Base-by-base conservation (phyloP, 2,113 vertebrate species). In the Platichthys stellatus region DNA sequence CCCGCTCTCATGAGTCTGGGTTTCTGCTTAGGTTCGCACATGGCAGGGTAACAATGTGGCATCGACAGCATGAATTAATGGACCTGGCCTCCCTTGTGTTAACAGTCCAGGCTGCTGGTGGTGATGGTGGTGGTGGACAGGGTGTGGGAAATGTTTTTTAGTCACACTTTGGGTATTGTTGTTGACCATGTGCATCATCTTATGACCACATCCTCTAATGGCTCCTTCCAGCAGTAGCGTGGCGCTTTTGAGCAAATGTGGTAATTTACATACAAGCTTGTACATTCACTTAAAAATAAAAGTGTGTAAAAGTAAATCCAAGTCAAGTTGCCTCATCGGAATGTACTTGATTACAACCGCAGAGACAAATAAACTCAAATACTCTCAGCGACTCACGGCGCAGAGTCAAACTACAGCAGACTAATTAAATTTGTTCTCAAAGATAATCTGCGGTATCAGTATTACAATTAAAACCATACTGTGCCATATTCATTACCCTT, bases 391-490 rank as follows among this genome's bases (percentile, higher is more conserved):
- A 64, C 58, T 59, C 47, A 23, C 71, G 26, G 57, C 62, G 35
- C 35, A 38, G 35, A 38, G 64, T 73, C 70, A 76, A 65, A 69
- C 59, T 80, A 86, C 79, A 88, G 73, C 65, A 79, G 57, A 28
- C 63, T 88, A 80, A 90, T 80, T 80, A 43, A 74, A 85, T 83
- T 65, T 82, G 65, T 67, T 80, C 72, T 80, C 69, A 31, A 54
- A 76, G 62, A 87, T 83, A 76, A 84, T 78, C 62, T 61, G 60
- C 45, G 56, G 35, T 12, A 66, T 77, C 73, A 63, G 63, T 71
- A 64, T n/a, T 73, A 73, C 77, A 80, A 81, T 88, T 78, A 73
- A 84, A 82, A 67, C 57, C 75, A 76, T 53, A 86, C 72, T 83
- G 69, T n/a, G 63, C 60, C 26, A 75, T 80, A 72, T 60, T 83